These are phyloP conservation scores for Leptoteleia sp. DNA, from an alignment of 1,140 invertebrate genomes.

Conservation along the genomic window DNA sequence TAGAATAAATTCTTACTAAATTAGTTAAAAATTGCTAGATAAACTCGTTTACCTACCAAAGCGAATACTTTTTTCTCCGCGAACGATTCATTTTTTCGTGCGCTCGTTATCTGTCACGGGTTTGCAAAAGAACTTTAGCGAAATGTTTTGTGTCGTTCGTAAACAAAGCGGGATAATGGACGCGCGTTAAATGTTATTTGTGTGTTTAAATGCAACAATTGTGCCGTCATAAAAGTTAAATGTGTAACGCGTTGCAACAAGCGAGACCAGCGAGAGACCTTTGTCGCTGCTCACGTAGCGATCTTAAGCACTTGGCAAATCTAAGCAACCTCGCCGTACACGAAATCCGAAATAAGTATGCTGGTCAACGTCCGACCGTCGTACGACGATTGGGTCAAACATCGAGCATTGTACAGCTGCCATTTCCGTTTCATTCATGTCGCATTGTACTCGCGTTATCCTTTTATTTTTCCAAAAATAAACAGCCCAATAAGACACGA, in stretches of 20 bases:
- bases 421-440: conserved; percentile 58
- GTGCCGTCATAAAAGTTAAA: conserved; percentile 20
- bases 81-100: no score
- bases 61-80: no score
- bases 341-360: conserved; percentile 74
- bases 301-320: conserved; percentile 57
- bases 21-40: no score
- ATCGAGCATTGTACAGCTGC: conserved; percentile 62
- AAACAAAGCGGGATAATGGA: no score
- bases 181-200: neutral
- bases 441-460: conserved; percentile 45
- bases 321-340: conserved; percentile 36
- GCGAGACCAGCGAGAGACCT: conserved; percentile 11
- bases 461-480: conserved; percentile 45
- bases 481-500: conserved; percentile 26
- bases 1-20: no score
- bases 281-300: conserved; percentile 54
- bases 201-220: conserved; percentile 18
- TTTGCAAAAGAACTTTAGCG: no score
- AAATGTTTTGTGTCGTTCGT: no score
- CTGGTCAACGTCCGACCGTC: conserved; percentile 71
- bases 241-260: conserved; percentile 32
- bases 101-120: no score
- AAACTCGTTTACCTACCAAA: no score
- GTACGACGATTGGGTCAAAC: conserved; percentile 68